Conservation (phyloP, 1,140 invertebrate species). For the Caenorhabditis briggsae region DNA sequence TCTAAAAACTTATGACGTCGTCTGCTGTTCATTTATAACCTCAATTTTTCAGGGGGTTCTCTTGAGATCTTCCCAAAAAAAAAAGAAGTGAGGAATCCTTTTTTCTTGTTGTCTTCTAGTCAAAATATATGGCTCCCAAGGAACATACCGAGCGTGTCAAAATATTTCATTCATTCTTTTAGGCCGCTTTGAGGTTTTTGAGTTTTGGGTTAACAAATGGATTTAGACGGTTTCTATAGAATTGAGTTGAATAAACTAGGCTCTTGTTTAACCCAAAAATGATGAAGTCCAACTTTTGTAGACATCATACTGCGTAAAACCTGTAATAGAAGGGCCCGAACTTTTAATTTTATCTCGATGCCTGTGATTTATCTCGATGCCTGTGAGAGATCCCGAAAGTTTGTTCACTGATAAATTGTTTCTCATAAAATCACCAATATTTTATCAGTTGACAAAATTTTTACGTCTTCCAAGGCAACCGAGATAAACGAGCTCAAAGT, state of each 20-base stretch:
- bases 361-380: too few relatives aligned
- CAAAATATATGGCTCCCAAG: slow-evolving; percentile 39
- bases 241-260: not conserved
- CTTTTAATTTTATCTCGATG: too few relatives aligned
- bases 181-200: not conserved
- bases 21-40: slow-evolving; percentile 80
- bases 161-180: slow-evolving; percentile 51
- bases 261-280: not conserved
- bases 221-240: not conserved
- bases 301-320: too few relatives aligned
- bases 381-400: too few relatives aligned
- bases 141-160: slow-evolving; percentile 43
- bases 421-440: too few relatives aligned
- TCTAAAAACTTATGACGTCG: slow-evolving; percentile 80
- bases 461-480: too few relatives aligned
- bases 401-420: too few relatives aligned
- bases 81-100: not conserved
- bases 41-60: slow-evolving; percentile 82
- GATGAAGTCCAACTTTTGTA: not conserved
- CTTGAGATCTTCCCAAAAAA: slow-evolving; percentile 48
- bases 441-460: too few relatives aligned
- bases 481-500: too few relatives aligned
- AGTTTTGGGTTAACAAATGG: not conserved
- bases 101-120: not conserved
- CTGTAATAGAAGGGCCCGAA: too few relatives aligned